Evolutionary conservation across 2,888 invertebrate species (phyloP).

Genomic region (Rhamnusium bicolor): DNA sequence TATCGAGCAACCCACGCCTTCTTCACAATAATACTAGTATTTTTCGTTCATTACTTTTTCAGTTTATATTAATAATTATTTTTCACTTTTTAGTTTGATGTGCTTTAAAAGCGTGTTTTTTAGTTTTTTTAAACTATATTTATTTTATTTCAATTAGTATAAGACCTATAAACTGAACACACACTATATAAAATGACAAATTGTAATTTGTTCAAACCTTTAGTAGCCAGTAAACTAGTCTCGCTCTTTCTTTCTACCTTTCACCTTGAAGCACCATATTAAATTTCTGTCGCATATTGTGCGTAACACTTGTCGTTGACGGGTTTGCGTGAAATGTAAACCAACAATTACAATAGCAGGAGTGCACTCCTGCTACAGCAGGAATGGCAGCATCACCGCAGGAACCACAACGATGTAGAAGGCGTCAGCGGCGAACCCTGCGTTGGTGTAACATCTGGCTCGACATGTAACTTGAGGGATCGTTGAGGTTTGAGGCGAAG

Average conservation of each 20-base stretch:
- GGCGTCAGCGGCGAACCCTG: slow-evolving; percentile 46
- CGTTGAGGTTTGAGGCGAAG: slow-evolving; percentile 52
- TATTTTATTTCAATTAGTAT: too few species aligned
- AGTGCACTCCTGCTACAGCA: slow-evolving; percentile 29
- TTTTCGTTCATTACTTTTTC: too few species aligned
- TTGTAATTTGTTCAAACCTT: background rate
- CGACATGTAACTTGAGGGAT: slow-evolving; percentile 60
- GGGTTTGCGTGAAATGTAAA: slow-evolving; percentile 47
- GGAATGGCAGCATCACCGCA: slow-evolving; percentile 40
- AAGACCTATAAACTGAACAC: too few species aligned
- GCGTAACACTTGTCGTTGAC: slow-evolving; percentile 58
- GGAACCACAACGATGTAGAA: slow-evolving; percentile 44
- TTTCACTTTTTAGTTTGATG: too few species aligned
- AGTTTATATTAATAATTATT: too few species aligned
- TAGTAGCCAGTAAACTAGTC: background rate
- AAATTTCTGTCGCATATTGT: slow-evolving; percentile 33
- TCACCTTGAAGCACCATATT: slow-evolving; percentile 28
- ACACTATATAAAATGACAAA: too few species aligned
- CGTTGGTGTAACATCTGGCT: slow-evolving; percentile 59
- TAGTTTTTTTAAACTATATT: too few species aligned
- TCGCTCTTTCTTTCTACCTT: background rate
- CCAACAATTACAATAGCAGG: slow-evolving; percentile 50
- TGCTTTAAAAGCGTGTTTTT: too few species aligned
- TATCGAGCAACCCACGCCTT: too few species aligned
- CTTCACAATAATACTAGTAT: too few species aligned